Conservation (phyloP, 2,888 invertebrate species). For the Tryphoninae sp. region DNA sequence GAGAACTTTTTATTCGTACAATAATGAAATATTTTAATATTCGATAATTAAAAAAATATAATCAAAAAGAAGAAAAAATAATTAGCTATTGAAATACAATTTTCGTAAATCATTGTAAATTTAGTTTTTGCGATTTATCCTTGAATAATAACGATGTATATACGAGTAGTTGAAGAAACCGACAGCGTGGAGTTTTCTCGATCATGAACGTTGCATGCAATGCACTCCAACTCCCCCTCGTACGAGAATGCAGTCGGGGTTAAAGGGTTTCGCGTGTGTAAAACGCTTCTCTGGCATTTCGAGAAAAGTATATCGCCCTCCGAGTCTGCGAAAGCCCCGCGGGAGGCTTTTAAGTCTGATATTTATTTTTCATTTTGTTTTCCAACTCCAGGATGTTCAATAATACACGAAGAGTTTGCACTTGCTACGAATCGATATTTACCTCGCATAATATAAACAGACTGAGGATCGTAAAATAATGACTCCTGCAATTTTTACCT, state of each 20-base stretch:
- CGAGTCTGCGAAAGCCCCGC: slow-evolving; percentile 41
- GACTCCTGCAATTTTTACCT: no score
- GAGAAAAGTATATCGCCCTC: slow-evolving; percentile 48
- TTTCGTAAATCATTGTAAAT: no score
- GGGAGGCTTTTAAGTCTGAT: background rate
- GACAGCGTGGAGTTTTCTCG: slow-evolving; percentile 37
- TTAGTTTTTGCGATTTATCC: no score
- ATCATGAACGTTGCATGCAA: slow-evolving; percentile 57
- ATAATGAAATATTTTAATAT: no score
- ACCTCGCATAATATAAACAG: no score
- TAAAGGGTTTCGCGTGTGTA: slow-evolving; percentile 60
- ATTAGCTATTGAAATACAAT: no score
- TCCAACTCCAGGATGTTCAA: slow-evolving; percentile 1
- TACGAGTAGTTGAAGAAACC: slow-evolving; percentile 3
- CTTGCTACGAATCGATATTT: background rate
- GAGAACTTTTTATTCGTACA: no score
- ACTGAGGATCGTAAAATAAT: no score
- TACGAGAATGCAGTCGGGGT: slow-evolving; percentile 58
- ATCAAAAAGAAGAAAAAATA: no score
- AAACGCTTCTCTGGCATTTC: slow-evolving; percentile 27
- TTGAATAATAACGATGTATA: background rate
- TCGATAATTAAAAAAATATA: no score
- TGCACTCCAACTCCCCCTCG: slow-evolving; percentile 52
- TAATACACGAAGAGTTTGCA: background rate
- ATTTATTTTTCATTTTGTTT: slow-evolving; percentile 1